A percentile compares a stretch with the other conserved stretches of the same genome.
Conservation (phyloP, 2,888 invertebrate genomes). For the Yponomeuta sedellus region DNA sequence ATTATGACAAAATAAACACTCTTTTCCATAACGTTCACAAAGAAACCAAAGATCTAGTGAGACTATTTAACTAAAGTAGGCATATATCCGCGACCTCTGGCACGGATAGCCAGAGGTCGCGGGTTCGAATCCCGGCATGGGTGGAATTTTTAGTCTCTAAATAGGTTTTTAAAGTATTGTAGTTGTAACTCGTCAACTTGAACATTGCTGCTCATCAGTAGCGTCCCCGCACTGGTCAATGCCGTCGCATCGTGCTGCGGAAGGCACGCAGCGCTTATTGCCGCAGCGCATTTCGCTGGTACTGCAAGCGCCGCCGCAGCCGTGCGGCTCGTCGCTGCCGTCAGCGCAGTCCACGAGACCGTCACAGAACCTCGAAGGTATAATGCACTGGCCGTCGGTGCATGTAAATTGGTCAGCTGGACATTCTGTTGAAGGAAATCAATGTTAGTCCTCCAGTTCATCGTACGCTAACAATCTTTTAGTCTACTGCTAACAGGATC, state of each 20-base stretch:
- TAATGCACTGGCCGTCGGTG: constrained; percentile 80
- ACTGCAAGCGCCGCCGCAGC: constrained; percentile 73
- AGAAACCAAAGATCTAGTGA: not conserved
- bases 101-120: too few relatives aligned
- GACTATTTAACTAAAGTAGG: too few relatives aligned
- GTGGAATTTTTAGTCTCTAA: too few relatives aligned
- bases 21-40: not conserved
- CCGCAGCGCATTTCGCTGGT: constrained; percentile 61
- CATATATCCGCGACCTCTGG: too few relatives aligned
- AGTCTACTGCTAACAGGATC: too few relatives aligned
- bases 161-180: too few relatives aligned
- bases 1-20: not conserved
- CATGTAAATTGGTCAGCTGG: constrained; percentile 72
- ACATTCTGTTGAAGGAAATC: constrained; percentile 46
- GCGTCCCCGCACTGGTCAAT: constrained; percentile 79
- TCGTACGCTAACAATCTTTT: too few relatives aligned
- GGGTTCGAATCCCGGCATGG: too few relatives aligned
- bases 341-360: constrained; percentile 81
- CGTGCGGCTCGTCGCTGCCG: constrained; percentile 81
- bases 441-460: constrained; percentile 22
- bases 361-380: constrained; percentile 81
- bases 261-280: constrained; percentile 79
- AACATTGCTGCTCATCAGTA: constrained; percentile 79
- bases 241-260: constrained; percentile 79
- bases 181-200: constrained; percentile 21